Base-by-base conservation (phyloP, 2,113 vertebrate genomes). In the Entosphenus tridentatus region DNA sequence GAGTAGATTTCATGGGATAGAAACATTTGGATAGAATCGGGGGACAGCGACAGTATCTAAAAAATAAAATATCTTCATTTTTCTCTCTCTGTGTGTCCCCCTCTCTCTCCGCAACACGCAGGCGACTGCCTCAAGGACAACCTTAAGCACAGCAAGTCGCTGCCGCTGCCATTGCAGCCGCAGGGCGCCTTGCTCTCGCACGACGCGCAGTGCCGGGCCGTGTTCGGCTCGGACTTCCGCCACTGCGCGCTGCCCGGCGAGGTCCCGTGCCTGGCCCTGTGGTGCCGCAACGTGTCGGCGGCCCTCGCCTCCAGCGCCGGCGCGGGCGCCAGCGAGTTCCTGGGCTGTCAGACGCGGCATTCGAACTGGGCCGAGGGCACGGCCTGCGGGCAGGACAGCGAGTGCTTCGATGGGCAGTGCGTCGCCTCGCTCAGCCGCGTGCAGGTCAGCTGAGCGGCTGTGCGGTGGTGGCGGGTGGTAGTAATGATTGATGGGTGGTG, bases 301-400 rank as follows among this genome's bases (percentile, higher is more conserved):
- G 39, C 5, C 39, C 39, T 39, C 39, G 39, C 39, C 39, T 39
- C 39, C 39, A 79, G 79, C 0, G 79, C 80, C 0, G 81, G 80
- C 13, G 76, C 69, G 8, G 72, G 68, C 55, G 78, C 77, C 0
- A 80, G 80, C 12, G 79, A 80, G 1, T 71, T 78, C 57, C 78
- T 82, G 74, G 39, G 39, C 39, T 83, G 82, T 72, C 82, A 82
- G 71, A 83, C 79, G 1, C 82, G 82, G 72, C 79, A 81, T 2
- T 81, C 80, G 0, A 81, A 81, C 1, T 83, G 82, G 82, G 82
- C 82, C 0, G 81, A 83, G 0, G 82, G 82, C 39, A 82, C 82
- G 0, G 74, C 75, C 1, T 83, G 82, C 0, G 80, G 75, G 0
- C 71, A 75, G 0, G 14, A 76, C 8, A 75, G 74, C 55, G 76